Conservation (phyloP, 2,888 invertebrate species). For the Caenorhabditis imperialis region DNA sequence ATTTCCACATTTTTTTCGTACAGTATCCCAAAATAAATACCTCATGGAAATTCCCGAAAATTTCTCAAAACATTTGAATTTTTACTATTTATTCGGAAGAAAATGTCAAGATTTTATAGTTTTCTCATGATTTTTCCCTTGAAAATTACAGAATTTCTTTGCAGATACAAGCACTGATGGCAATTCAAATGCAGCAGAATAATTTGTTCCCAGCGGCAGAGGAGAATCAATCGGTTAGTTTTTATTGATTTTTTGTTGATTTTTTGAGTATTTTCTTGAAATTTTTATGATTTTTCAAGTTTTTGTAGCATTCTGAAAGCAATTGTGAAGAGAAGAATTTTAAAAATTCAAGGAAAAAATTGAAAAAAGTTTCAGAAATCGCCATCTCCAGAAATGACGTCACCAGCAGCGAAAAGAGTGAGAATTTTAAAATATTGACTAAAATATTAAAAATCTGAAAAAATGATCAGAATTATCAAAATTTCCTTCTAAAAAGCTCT, state of each 20-base stretch:
- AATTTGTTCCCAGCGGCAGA: constrained; percentile 21
- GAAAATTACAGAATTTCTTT: background rate
- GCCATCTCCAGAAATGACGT: constrained; percentile 25
- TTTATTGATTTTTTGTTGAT: background rate
- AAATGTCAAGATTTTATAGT: no score
- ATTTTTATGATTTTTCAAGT: background rate
- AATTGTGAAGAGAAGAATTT: no score
- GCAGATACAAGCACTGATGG: constrained; percentile 42
- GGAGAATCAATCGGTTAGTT: constrained; percentile 24
- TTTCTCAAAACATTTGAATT: no score
- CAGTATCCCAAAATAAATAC: no score
- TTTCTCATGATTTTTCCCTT: background rate
- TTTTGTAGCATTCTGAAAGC: no score
- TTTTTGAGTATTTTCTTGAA: background rate
- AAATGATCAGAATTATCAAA: no score
- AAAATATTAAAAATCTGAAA: no score
- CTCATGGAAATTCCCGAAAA: no score
- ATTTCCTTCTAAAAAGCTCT: no score
- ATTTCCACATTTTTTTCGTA: no score
- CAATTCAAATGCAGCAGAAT: constrained; percentile 34
- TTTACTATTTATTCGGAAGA: background rate
- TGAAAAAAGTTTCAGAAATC: constrained; percentile 19
- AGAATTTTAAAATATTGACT: no score
- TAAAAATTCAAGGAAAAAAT: no score
- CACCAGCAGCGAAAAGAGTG: constrained; percentile 30